Conservation (phyloP, 2,113 vertebrate genomes). For the Pelmatolapia mariae region DNA sequence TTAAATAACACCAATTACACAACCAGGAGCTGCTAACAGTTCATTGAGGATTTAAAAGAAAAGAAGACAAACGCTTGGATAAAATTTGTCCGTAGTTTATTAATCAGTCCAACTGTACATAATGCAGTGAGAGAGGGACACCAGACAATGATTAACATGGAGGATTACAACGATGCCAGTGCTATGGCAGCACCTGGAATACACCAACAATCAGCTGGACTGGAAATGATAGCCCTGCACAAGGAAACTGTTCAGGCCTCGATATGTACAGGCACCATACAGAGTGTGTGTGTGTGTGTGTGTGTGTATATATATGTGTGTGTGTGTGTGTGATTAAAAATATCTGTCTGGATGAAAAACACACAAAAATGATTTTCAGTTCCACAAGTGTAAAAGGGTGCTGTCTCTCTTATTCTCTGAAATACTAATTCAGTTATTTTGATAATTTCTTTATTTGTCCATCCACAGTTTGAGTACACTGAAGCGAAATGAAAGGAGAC, state of each 20-base stretch:
- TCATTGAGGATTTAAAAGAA: neutral
- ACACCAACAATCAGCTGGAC: constrained; percentile 65
- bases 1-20: neutral
- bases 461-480: constrained; percentile 16
- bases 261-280: constrained; percentile 55
- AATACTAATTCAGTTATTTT: constrained; percentile 9
- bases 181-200: constrained; percentile 64
- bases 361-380: constrained; percentile 51
- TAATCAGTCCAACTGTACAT: constrained; percentile 70
- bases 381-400: constrained; percentile 56
- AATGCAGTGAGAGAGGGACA: constrained; percentile 70
- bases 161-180: constrained; percentile 57
- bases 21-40: neutral
- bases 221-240: constrained; percentile 51
- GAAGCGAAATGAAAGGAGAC: constrained; percentile 60
- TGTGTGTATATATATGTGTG: no score
- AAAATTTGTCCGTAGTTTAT: constrained; percentile 72
- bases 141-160: constrained; percentile 57
- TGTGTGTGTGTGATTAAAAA: constrained; percentile 46
- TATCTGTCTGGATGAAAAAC: constrained; percentile 52
- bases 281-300: constrained; percentile 21
- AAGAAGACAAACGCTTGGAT: constrained; percentile 9
- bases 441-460: neutral
- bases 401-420: constrained; percentile 31
- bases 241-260: constrained; percentile 51